Evolutionary conservation across 2,113 vertebrate species (phyloP).

Genomic region (Shinisaurus crocodilurus): DNA sequence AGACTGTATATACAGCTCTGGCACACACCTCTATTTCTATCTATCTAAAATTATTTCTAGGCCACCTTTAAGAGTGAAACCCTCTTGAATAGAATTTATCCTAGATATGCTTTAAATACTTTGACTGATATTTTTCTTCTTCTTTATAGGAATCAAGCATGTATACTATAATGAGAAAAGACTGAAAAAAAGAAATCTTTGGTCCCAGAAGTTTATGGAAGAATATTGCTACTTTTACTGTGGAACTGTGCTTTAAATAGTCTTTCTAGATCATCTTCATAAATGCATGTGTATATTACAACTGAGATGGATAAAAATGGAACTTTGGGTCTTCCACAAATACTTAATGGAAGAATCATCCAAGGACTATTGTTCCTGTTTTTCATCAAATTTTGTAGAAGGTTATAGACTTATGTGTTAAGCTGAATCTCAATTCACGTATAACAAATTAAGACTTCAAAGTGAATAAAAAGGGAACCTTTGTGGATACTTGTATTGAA

Average conservation of each 20-base stretch:
- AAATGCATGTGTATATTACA: slow-evolving; percentile 33
- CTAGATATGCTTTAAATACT: slow-evolving; percentile 21
- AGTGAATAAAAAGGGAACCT: slow-evolving; percentile 77
- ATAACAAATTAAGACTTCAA: slow-evolving; percentile 60
- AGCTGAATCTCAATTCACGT: slow-evolving; percentile 58
- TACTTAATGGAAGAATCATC: slow-evolving; percentile 56
- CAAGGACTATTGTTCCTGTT: slow-evolving; percentile 54
- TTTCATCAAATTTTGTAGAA: slow-evolving; percentile 58
- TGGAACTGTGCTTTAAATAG: slow-evolving; percentile 48
- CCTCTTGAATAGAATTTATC: slow-evolving; percentile 6
- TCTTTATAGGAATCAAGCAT: slow-evolving; percentile 65
- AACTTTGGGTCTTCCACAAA: slow-evolving; percentile 46
- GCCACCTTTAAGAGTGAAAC: no score
- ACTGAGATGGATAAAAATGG: slow-evolving; percentile 51
- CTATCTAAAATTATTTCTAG: not conserved
- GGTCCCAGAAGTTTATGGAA: slow-evolving; percentile 55
- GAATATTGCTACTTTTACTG: slow-evolving; percentile 14
- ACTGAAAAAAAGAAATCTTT: slow-evolving; percentile 59
- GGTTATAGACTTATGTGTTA: slow-evolving; percentile 46
- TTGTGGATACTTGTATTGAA: slow-evolving; percentile 93
- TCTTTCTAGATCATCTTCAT: slow-evolving; percentile 14
- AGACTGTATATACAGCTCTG: not conserved
- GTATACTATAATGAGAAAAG: slow-evolving; percentile 60
- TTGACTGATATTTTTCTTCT: slow-evolving; percentile 47
- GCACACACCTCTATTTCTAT: not conserved